A percentile compares a stretch with the other conserved stretches of the same genome.
Evolutionary conservation across 2,888 invertebrate species (phyloP).

Genomic region (Hyposoter dolosus): DNA sequence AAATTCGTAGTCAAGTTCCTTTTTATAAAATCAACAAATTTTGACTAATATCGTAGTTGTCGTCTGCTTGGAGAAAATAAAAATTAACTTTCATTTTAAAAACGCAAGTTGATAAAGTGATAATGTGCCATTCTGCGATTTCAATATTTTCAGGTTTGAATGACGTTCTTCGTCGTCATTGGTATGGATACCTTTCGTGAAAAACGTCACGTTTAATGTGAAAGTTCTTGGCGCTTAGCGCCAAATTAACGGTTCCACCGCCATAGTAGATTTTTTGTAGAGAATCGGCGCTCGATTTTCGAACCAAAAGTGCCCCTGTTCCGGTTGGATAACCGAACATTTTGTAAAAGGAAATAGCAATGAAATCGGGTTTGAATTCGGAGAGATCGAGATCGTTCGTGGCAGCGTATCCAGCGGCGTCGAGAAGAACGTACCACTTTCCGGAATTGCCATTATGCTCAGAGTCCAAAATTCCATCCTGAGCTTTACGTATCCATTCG

Average conservation of each 20-base stretch:
- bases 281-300: slow-evolving; percentile 87
- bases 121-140: background rate
- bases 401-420: slow-evolving; percentile 93
- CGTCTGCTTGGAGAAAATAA: background rate
- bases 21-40: background rate
- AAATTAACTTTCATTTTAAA: background rate
- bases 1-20: background rate
- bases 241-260: slow-evolving; percentile 96
- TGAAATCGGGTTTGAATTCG: slow-evolving; percentile 92
- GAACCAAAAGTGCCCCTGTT: slow-evolving; percentile 94
- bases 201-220: slow-evolving; percentile 90
- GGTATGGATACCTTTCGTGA: slow-evolving; percentile 88
- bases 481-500: slow-evolving; percentile 88
- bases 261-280: slow-evolving; percentile 93
- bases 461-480: slow-evolving; percentile 87
- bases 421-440: slow-evolving; percentile 92
- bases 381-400: slow-evolving; percentile 92
- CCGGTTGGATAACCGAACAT: slow-evolving; percentile 99
- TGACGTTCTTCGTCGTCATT: background rate
- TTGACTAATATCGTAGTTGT: background rate
- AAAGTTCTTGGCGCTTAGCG: slow-evolving; percentile 89
- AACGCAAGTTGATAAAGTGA: background rate
- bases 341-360: slow-evolving; percentile 97
- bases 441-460: slow-evolving; percentile 84
- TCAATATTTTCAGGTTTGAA: background rate